Base-by-base conservation (phyloP, 2,797 vertebrate genomes). In the Ceryle rudis region DNA sequence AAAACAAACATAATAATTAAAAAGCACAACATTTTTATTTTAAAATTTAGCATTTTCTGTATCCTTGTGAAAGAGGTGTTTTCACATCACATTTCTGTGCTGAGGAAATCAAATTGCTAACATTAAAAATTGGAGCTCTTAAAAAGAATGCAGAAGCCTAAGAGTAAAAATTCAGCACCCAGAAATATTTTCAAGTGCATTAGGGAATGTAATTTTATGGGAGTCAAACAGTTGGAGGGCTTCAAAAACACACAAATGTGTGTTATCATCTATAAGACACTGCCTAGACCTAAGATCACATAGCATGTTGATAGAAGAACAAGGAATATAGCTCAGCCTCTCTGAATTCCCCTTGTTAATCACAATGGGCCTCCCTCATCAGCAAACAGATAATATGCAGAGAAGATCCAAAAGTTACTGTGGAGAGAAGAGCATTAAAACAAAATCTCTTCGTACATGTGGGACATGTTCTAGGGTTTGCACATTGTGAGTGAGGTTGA, bases 401-500 rank as follows among this genome's bases (percentile, higher is more conserved):
- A 29, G 20, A 88, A 79, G 31, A 42, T 23, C 20, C 54, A 54
- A 35, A 81, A 75, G 54, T 66, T 86, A 17, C 39, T 46, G 7
- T n/a, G n/a, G 28, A 79, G 23, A 71, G 28, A 89, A 64, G 3
- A 60, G 1, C 31, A 8, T 46, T 62, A 39, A 64, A 81, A 61
- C 11, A 78, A 83, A 78, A 67, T 29, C 4, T 5, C 16, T 86
- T 49, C 33, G 21, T 33, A 23, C 5, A 7, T 41, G 20, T 71
- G 9, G 21, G 39, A 44, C 28, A 22, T 1, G 1, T 75, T 72
- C 41, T 58, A 35, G 19, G 26, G 22, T 21, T 71, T 78, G 29
- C 9, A 5, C 1, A 0, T n/a, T 54, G 20, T 37, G 13, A 0
- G 1, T 26, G 47, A 58, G 54, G 35, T 22, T 54, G 28, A 51